phyloP scores from a whole-genome alignment of 2,888 invertebrate genomes.

The Drosophila koepferae region DNA sequence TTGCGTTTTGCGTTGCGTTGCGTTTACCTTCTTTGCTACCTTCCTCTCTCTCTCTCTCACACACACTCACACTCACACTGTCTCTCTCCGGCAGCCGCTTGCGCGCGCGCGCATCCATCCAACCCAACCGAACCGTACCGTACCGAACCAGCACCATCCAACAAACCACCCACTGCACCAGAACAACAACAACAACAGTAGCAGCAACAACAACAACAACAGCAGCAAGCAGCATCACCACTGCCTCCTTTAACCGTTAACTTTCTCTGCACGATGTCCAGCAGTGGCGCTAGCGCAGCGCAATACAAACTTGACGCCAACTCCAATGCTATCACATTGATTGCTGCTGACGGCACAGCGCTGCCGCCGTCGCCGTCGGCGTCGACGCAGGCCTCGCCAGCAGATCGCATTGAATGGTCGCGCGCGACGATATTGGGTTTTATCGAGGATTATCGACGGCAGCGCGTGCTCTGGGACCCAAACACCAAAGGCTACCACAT shows the following conservation, averaged over 20 bases:
- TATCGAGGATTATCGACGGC: slow-evolving; percentile 83
- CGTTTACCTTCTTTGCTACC: slow-evolving; percentile 72
- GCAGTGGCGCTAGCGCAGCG: slow-evolving; percentile 66
- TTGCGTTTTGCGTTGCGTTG: slow-evolving; percentile 80
- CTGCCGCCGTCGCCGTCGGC: slow-evolving; percentile 48
- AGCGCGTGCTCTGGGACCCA: slow-evolving; percentile 84
- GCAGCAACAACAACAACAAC: slow-evolving; percentile 3
- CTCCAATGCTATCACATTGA: slow-evolving; percentile 64
- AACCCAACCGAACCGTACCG: slow-evolving; percentile 33
- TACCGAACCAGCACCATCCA: slow-evolving; percentile 30
- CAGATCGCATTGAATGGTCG: slow-evolving; percentile 84
- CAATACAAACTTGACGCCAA: slow-evolving; percentile 70
- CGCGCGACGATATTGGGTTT: slow-evolving; percentile 83
- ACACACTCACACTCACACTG: slow-evolving; percentile 14
- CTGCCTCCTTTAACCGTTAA: slow-evolving; percentile 56
- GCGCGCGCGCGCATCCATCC: slow-evolving; percentile 58
- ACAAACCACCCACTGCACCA: slow-evolving; percentile 32
- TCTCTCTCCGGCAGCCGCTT: slow-evolving; percentile 44
- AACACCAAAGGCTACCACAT: slow-evolving; percentile 84
- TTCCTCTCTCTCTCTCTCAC: slow-evolving; percentile 43
- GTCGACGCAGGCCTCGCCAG: slow-evolving; percentile 41
- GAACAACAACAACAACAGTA: slow-evolving; percentile 6
- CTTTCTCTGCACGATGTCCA: slow-evolving; percentile 76
- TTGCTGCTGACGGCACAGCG: slow-evolving; percentile 58
- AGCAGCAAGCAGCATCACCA: slow-evolving; percentile 12